Conservation (phyloP, 2,888 invertebrate species). For the Andrena minutula region DNA sequence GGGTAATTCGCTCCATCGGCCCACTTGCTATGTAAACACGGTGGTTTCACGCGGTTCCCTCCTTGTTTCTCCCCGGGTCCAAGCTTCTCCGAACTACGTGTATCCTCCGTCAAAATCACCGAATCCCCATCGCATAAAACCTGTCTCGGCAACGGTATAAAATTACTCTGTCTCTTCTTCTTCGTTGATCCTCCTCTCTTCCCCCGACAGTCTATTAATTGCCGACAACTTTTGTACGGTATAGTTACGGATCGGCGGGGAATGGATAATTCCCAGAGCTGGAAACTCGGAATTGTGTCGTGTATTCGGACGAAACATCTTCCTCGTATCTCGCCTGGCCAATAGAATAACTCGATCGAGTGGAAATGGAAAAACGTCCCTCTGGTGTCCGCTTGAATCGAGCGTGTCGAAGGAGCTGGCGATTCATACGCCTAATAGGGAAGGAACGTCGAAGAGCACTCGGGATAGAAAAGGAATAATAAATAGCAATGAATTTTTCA, state of each 20-base stretch:
- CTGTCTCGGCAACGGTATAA: constrained; percentile 27
- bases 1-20: constrained; percentile 52
- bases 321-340: neutral
- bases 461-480: neutral
- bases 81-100: constrained; percentile 1
- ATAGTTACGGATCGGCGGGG: neutral
- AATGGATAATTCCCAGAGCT: constrained; percentile 22
- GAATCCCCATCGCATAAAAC: constrained; percentile 19
- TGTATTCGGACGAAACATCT: constrained; percentile 8
- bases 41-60: constrained; percentile 26
- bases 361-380: neutral
- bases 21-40: constrained; percentile 29
- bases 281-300: constrained; percentile 38
- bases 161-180: constrained; percentile 29
- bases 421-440: too few relatives aligned
- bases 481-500: neutral
- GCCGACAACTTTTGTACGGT: constrained; percentile 32
- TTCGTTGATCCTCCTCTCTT: neutral
- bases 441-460: neutral
- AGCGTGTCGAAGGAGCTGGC: neutral
- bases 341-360: constrained; percentile 1
- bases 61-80: neutral
- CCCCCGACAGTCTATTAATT: constrained; percentile 44
- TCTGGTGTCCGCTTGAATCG: neutral
- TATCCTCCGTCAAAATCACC: constrained; percentile 30